Base-by-base conservation (phyloP, 1,140 invertebrate species). In the Melitaea cinxia region DNA sequence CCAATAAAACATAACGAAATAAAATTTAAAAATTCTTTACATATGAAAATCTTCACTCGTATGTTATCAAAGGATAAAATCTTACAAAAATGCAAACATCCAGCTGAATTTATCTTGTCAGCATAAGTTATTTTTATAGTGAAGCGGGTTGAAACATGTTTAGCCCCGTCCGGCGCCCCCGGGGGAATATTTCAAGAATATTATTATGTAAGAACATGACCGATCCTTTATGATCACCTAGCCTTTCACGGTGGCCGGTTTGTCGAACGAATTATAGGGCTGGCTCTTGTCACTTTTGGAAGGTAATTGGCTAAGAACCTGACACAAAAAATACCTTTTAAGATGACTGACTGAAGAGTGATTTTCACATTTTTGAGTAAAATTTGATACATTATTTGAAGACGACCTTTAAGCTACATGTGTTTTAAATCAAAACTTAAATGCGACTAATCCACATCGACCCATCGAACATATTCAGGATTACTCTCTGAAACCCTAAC, bases 151-250 rank as follows among this genome's bases (percentile, higher is more conserved):
- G 30, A 47, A 42, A 69, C 67, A 65, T 68, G 58, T 68, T 60
- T 64, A 59, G 50, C 39, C 39, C 39, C n/a, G 39, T 45, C 39
- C 39, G 39, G 45, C 28, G 52, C 54, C 70, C 73, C 66, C 63
- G 67, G 61, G 78, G 74, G 78, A 73, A 76, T 75, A 78, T 74
- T 74, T 80, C 76, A 78, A 82, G 80, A 77, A 87, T 83, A 85
- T 89, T 86, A 89, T 89, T 89, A 89, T 89, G 87, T 88, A 88
- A 88, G 85, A 87, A 89, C 87, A 89, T 88, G 87, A 83, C 75
- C 83, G 74, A 64, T 72, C 80, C 80, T 87, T 85, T 85, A 87
- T 89, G 85, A 87, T 89, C 87, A 89, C 87, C 87, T 89, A 75
- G 80, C 78, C 77, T 85, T 85, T 84, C 83, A 87, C 81, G 84